Conservation (phyloP, 1,140 invertebrate genomes). For the Odontomachus brunneus region DNA sequence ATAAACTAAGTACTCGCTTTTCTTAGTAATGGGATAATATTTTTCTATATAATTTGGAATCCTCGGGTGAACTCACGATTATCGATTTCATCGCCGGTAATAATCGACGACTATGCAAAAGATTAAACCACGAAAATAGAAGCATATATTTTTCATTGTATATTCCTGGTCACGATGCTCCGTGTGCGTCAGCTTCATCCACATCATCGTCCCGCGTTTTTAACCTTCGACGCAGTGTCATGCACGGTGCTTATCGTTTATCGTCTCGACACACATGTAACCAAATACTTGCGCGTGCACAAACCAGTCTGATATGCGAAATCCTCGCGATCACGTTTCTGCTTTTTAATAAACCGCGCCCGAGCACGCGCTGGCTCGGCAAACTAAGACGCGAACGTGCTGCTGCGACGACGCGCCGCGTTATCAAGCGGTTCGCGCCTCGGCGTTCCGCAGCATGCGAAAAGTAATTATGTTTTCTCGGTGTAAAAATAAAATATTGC, state of each 20-base stretch:
- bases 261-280: constrained; percentile 28
- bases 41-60: too few species aligned
- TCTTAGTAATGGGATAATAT: too few species aligned
- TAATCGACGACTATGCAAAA: too few species aligned
- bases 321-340: constrained; percentile 59
- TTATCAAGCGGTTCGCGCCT: constrained; percentile 12
- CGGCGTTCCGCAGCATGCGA: neutral
- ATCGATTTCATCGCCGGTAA: too few species aligned
- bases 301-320: constrained; percentile 33
- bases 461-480: constrained; percentile 17
- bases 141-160: too few species aligned
- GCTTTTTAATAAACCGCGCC: constrained; percentile 49
- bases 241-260: constrained; percentile 8
- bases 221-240: constrained; percentile 11
- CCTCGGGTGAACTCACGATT: too few species aligned
- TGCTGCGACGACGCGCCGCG: constrained; percentile 10
- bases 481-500: constrained; percentile 32
- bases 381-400: constrained; percentile 56
- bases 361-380: constrained; percentile 53
- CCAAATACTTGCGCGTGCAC: constrained; percentile 32
- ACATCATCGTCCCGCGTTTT: constrained; percentile 3
- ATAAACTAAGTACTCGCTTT: too few species aligned
- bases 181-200: neutral
- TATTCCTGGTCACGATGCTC: neutral
- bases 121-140: too few species aligned